Conservation (phyloP, 2,797 vertebrate genomes). For the Poecilia velifera region DNA sequence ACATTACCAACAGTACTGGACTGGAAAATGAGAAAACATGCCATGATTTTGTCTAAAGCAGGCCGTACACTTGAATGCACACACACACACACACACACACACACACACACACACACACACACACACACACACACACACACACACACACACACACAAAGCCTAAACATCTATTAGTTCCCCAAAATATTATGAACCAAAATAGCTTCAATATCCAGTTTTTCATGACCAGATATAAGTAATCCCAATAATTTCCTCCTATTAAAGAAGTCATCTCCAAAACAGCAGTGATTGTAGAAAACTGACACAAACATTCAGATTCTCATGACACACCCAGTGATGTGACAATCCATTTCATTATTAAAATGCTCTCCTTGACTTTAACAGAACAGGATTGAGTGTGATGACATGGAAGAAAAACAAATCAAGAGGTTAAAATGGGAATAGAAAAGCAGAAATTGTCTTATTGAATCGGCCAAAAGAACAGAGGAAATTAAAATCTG, state of each 20-base stretch:
- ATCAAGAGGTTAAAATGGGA: slow-evolving; percentile 6
- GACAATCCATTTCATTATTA: slow-evolving; percentile 50
- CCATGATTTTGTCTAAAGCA: slow-evolving; percentile 69
- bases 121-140: slow-evolving; percentile 6
- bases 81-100: slow-evolving; percentile 11
- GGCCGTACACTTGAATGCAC: slow-evolving; percentile 33
- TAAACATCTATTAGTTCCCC: slow-evolving; percentile 28
- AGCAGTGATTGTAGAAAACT: not conserved
- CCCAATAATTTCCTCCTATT: slow-evolving; percentile 29
- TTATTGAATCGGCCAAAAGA: slow-evolving; percentile 32
- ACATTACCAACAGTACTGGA: slow-evolving; percentile 82
- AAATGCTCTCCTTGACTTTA: slow-evolving; percentile 39
- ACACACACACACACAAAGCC: slow-evolving; percentile 18
- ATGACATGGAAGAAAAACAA: slow-evolving; percentile 1
- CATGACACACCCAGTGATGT: slow-evolving; percentile 38
- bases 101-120: slow-evolving; percentile 8
- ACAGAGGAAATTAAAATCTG: slow-evolving; percentile 33
- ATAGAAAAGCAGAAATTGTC: slow-evolving; percentile 44
- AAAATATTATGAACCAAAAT: slow-evolving; percentile 11
- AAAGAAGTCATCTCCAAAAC: not conserved
- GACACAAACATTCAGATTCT: slow-evolving; percentile 57
- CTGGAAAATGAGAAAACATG: slow-evolving; percentile 83
- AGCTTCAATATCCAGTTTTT: slow-evolving; percentile 27
- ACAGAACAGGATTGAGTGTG: slow-evolving; percentile 22
- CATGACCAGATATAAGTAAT: slow-evolving; percentile 49